Evolutionary conservation across 2,888 invertebrate genomes (phyloP).

Genomic region (Parasteatoda lunata): DNA sequence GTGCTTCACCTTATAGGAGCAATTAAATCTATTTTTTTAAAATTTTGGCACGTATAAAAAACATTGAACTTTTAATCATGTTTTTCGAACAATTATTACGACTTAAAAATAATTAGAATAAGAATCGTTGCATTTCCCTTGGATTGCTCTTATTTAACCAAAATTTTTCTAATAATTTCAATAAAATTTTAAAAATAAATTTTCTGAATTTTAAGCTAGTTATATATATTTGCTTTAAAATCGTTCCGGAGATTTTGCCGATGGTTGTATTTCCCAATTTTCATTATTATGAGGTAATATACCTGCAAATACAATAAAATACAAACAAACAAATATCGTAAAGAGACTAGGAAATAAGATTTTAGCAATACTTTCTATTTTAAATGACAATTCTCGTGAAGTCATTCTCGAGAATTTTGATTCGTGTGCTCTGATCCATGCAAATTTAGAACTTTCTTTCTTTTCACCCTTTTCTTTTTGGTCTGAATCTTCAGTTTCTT

Average conservation of each 20-base stretch:
- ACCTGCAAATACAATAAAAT: slow-evolving; percentile 81
- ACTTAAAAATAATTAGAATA: too few species aligned
- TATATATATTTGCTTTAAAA: too few species aligned
- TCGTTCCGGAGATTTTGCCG: neutral
- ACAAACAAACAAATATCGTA: slow-evolving; percentile 93
- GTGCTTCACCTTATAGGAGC: too few species aligned
- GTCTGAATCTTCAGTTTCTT: neutral
- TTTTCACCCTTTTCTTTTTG: slow-evolving; percentile 49
- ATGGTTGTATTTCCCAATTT: slow-evolving; percentile 67
- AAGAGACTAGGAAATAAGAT: slow-evolving; percentile 95
- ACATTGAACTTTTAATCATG: too few species aligned
- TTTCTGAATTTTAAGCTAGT: too few species aligned
- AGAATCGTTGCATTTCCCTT: too few species aligned
- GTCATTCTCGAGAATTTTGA: slow-evolving; percentile 79
- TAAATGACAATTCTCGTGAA: slow-evolving; percentile 83
- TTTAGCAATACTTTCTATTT: slow-evolving; percentile 93
- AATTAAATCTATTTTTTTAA: too few species aligned
- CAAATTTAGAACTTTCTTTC: slow-evolving; percentile 61
- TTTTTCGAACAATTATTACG: too few species aligned
- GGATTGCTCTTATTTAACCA: too few species aligned
- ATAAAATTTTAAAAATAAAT: too few species aligned
- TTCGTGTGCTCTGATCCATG: slow-evolving; percentile 84
- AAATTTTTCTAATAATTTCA: too few species aligned
- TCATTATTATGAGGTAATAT: slow-evolving; percentile 69
- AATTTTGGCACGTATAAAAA: too few species aligned